Evolutionary conservation across 2,113 vertebrate species (phyloP).

Genomic region (Numida meleagris): DNA sequence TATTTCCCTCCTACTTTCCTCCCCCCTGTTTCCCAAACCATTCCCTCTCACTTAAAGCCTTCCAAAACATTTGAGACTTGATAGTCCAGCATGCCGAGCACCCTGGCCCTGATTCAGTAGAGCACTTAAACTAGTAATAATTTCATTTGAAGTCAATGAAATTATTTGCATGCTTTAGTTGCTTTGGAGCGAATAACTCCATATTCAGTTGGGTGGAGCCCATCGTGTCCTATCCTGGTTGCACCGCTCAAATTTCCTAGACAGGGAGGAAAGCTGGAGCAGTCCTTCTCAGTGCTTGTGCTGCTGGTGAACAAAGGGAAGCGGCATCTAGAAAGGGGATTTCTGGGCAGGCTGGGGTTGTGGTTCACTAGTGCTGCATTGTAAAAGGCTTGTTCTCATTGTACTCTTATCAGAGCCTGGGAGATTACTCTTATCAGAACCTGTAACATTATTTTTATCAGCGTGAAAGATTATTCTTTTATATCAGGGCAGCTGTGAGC

Average conservation of each 20-base stretch:
- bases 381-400: slow-evolving; percentile 44
- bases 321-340: slow-evolving; percentile 43
- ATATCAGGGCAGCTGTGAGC: slow-evolving; percentile 18
- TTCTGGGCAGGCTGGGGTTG: slow-evolving; percentile 42
- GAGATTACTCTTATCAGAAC: slow-evolving; percentile 59
- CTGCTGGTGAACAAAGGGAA: not conserved
- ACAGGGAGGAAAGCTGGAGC: not conserved
- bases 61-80: slow-evolving; percentile 51
- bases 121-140: slow-evolving; percentile 40
- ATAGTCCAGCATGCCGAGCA: slow-evolving; percentile 17
- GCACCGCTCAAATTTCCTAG: not conserved
- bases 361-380: slow-evolving; percentile 26
- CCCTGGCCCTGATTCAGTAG: slow-evolving; percentile 50
- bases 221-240: not conserved
- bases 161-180: slow-evolving; percentile 62
- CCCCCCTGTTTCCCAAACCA: slow-evolving; percentile 46
- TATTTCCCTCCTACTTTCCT: not conserved
- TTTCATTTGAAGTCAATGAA: slow-evolving; percentile 60
- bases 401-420: slow-evolving; percentile 49
- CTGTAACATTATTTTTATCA: slow-evolving; percentile 55
- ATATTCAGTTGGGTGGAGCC: slow-evolving; percentile 58
- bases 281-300: not conserved
- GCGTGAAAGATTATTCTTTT: slow-evolving; percentile 56
- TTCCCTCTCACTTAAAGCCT: slow-evolving; percentile 16
- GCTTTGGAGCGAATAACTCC: slow-evolving; percentile 41